phyloP scores from a whole-genome alignment of 2,888 invertebrate species.

The Mythimna lalbum region DNA sequence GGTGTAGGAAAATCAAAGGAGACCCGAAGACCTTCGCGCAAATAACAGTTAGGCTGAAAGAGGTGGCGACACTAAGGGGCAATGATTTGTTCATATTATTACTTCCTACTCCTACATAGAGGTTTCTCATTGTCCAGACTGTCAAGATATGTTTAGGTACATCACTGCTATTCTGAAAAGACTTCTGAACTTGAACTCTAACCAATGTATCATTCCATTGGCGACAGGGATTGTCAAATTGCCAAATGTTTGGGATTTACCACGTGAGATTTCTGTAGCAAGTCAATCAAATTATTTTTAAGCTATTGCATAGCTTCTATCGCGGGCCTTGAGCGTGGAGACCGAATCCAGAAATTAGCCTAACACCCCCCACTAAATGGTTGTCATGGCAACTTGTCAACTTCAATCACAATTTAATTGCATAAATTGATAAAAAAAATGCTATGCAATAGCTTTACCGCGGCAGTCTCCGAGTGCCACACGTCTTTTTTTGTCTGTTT shows the following conservation, averaged over 20 bases:
- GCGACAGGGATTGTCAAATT: not conserved
- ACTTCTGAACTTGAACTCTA: not conserved
- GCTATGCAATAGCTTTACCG: too few relatives aligned
- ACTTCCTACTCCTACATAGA: constrained; percentile 14
- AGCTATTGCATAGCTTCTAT: too few relatives aligned
- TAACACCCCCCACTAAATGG: too few relatives aligned
- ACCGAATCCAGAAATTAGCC: too few relatives aligned
- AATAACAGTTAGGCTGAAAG: constrained; percentile 15
- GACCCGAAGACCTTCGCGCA: constrained; percentile 39
- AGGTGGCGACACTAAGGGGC: constrained; percentile 1
- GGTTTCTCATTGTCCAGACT: not conserved
- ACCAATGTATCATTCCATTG: not conserved
- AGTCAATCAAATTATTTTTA: too few relatives aligned
- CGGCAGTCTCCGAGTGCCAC: too few relatives aligned
- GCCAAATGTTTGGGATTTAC: not conserved
- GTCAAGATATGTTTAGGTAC: not conserved
- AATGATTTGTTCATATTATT: constrained; percentile 23
- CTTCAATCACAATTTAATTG: too few relatives aligned
- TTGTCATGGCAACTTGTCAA: too few relatives aligned
- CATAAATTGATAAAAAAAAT: too few relatives aligned
- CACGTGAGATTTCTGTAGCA: not conserved
- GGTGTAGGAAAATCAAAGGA: constrained; percentile 45
- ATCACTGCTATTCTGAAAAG: constrained; percentile 1
- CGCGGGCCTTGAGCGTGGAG: too few relatives aligned
- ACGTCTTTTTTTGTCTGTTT: not conserved